Evolutionary conservation across 2,797 vertebrate genomes (phyloP).

Genomic region (Philypnodon macrostomus): DNA sequence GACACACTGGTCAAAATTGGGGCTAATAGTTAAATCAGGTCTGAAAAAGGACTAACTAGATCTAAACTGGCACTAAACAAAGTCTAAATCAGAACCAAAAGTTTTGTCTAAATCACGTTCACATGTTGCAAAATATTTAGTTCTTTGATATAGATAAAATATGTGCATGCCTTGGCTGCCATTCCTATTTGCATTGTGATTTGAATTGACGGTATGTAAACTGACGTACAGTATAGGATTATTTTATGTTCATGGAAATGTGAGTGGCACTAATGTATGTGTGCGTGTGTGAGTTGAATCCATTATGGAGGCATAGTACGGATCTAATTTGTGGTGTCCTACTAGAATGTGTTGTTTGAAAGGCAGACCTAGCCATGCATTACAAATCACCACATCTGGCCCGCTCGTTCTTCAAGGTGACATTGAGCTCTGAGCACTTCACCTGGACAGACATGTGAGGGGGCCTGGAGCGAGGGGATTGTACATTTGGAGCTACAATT

Average conservation of each 20-base stretch:
- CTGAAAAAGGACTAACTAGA: no score
- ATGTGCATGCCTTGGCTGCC: no score
- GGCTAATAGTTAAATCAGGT: no score
- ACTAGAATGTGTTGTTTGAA: slow-evolving; percentile 54
- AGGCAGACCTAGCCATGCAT: slow-evolving; percentile 46
- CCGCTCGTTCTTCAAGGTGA: slow-evolving; percentile 56
- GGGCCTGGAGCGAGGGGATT: slow-evolving; percentile 2
- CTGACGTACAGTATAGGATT: slow-evolving; percentile 2
- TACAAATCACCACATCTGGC: slow-evolving; percentile 53
- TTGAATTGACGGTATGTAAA: background rate
- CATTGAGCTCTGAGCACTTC: slow-evolving; percentile 39
- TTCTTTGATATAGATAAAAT: no score
- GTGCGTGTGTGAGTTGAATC: slow-evolving; percentile 33
- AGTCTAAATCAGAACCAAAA: no score
- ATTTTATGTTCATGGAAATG: slow-evolving; percentile 11
- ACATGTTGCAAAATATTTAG: no score
- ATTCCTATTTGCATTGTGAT: no score
- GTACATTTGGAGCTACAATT: slow-evolving; percentile 4
- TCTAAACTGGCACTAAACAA: no score
- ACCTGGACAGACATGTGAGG: slow-evolving; percentile 43
- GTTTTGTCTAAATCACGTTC: no score
- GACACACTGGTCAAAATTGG: no score
- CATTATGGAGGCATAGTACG: slow-evolving; percentile 30
- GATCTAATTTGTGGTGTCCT: slow-evolving; percentile 54
- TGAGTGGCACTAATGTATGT: background rate